Percentiles rank a stretch among this genome's conserved stretches.
Evolutionary conservation across 2,113 vertebrate genomes (phyloP).

Genomic region (Gallinago paraguaiae): DNA sequence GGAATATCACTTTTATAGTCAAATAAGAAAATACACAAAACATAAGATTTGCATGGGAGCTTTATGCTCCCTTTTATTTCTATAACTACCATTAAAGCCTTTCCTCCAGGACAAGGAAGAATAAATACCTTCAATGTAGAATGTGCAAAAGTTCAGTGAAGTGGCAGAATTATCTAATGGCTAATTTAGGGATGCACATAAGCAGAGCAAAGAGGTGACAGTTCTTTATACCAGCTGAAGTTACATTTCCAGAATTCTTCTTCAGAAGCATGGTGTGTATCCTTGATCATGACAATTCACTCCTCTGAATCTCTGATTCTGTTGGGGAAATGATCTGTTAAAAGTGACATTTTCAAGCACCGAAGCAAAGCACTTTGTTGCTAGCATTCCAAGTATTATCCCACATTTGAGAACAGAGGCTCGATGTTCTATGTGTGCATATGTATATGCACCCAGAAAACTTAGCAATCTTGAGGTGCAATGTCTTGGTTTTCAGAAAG

Average conservation of each 20-base stretch:
- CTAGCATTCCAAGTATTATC: background rate
- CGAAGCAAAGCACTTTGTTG: background rate
- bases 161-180: conserved; percentile 43
- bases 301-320: background rate
- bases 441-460: background rate
- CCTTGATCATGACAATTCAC: background rate
- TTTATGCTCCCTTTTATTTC: conserved; percentile 39
- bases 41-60: conserved; percentile 11
- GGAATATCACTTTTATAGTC: conserved; percentile 14
- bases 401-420: background rate
- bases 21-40: conserved; percentile 23
- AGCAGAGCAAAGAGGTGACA: conserved; percentile 10
- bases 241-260: background rate
- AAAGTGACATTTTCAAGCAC: conserved; percentile 1
- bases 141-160: conserved; percentile 17
- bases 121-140: background rate
- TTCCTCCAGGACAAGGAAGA: background rate
- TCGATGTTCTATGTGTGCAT: background rate
- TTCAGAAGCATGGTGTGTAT: background rate
- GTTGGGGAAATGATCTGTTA: background rate
- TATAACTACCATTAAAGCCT: conserved; percentile 8
- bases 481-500: background rate
- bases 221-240: background rate
- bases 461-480: background rate
- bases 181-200: conserved; percentile 37